These are phyloP conservation scores for Anoura caudifer DNA, from an alignment of 2,113 vertebrate species.

Conservation along the genomic window DNA sequence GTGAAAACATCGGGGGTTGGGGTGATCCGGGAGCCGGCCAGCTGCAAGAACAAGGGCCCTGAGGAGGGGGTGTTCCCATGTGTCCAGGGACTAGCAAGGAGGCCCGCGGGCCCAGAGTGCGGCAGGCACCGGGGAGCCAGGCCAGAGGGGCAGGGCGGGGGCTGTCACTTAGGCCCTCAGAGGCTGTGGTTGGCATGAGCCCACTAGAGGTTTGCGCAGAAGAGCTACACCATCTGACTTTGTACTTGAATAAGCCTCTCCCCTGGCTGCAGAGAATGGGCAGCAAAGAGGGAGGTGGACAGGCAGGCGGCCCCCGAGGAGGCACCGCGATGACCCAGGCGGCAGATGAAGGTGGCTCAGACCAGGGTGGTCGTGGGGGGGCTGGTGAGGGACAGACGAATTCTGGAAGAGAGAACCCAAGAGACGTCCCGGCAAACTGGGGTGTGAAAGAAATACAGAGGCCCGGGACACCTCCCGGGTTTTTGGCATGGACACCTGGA, in stretches of 20 bases:
- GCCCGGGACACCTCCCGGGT: background rate
- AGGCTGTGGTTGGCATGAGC: background rate
- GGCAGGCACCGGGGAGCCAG: background rate
- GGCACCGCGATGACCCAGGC: accelerated
- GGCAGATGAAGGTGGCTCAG: accelerated
- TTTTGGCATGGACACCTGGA: background rate
- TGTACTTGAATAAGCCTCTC: background rate
- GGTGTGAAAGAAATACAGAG: background rate
- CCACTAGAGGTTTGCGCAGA: background rate
- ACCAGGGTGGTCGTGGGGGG: background rate
- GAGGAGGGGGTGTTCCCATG: background rate
- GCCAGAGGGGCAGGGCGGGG: accelerated
- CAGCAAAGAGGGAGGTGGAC: background rate
- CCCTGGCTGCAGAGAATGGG: background rate
- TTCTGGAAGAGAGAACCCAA: background rate
- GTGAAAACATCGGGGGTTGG: no score
- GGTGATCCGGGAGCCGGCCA: background rate
- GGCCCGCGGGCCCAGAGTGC: background rate
- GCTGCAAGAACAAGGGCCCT: background rate
- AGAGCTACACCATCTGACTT: background rate
- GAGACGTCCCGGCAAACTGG: background rate
- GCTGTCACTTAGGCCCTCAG: background rate
- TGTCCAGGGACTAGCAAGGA: background rate
- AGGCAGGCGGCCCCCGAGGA: background rate
- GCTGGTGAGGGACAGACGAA: background rate